These are phyloP conservation scores for Esox masquinongy DNA, from an alignment of 2,797 vertebrate species.

Conservation along the genomic window DNA sequence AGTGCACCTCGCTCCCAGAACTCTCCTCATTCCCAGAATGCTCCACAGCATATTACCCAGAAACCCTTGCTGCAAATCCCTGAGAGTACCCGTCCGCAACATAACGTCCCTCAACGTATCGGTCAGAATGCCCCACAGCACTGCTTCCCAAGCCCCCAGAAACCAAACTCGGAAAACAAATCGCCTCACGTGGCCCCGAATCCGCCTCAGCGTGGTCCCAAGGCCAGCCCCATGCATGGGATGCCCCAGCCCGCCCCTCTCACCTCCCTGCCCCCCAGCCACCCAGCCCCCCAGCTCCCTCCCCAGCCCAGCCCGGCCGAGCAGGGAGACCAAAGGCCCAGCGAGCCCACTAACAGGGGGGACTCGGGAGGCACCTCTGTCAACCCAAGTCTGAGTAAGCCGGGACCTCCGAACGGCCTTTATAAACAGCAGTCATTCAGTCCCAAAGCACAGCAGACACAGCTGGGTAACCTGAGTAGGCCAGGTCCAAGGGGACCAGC, in stretches of 20 bases:
- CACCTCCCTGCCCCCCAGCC: constrained; percentile 69
- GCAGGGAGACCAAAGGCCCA: constrained; percentile 66
- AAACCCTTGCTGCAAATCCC: constrained; percentile 26
- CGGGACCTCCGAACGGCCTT: constrained; percentile 44
- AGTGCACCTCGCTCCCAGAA: constrained; percentile 34
- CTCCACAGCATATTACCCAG: constrained; percentile 29
- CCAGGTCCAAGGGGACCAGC: constrained; percentile 42
- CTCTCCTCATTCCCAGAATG: constrained; percentile 27
- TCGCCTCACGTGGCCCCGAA: constrained; percentile 22
- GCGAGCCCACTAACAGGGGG: constrained; percentile 63
- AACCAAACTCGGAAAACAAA: constrained; percentile 27
- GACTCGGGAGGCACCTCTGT: constrained; percentile 30
- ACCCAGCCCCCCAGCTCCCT: constrained; percentile 64
- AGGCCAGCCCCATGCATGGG: constrained; percentile 56
- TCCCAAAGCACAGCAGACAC: constrained; percentile 55
- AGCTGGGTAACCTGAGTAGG: constrained; percentile 36
- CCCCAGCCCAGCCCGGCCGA: constrained; percentile 72
- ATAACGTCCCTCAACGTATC: constrained; percentile 23
- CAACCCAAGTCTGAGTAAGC: constrained; percentile 44
- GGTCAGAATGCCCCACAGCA: constrained; percentile 19
- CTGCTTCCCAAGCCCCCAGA: constrained; percentile 28
- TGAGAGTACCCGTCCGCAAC: constrained; percentile 24
- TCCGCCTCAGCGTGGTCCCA: constrained; percentile 35
- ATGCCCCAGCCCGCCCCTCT: constrained; percentile 66
- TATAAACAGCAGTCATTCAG: constrained; percentile 67